Base-by-base conservation (phyloP, 2,888 invertebrate genomes). In the Hemithea aestivaria region DNA sequence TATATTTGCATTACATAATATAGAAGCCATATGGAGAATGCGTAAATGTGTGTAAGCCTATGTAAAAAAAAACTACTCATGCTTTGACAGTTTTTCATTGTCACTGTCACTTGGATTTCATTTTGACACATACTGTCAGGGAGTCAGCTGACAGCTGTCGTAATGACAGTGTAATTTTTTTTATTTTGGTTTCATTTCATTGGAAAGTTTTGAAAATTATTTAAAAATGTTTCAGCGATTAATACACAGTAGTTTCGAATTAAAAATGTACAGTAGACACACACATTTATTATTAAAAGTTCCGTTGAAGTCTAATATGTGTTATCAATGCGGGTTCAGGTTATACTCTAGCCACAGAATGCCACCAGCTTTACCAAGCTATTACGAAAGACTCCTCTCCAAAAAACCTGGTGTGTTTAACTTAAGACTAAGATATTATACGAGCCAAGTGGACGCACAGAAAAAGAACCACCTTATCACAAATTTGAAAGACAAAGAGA, bases 271-370 rank as follows among this genome's bases (percentile, higher is more conserved):
- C 49, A 65, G 65, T 55, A 75, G 57, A 56, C 67, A 66, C 56
- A 58, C 62, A 52, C 69, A 67, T 58, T 57, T 77, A 51, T 51
- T 79, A 30, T 65, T 72, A 45, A 66, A 56, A 51, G 49, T 65
- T 39, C 56, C 66, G 20, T 43, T 51, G 38, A 66, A 60, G 51
- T 66, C 43, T 52, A 57, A 58, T 53, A 69, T 69, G 45, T 84
- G 81, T 72, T 67, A 73, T 56, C 69, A 78, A 51, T 82, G 85
- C 58, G 68, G 74, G 50, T 61, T 69, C 67, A 79, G 77, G 72
- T 72, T 82, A 65, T 71, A 66, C 64, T 77, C 77, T 56, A 72
- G 65, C 65, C 65, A 65, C 48, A 78, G 65, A 66, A 62, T 68
- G 29, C 33, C 33, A 51, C 56, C 71, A 55, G 60, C 56, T 53